Conservation (phyloP, 1,140 invertebrate genomes). For the Neoseiulus cucumeris region DNA sequence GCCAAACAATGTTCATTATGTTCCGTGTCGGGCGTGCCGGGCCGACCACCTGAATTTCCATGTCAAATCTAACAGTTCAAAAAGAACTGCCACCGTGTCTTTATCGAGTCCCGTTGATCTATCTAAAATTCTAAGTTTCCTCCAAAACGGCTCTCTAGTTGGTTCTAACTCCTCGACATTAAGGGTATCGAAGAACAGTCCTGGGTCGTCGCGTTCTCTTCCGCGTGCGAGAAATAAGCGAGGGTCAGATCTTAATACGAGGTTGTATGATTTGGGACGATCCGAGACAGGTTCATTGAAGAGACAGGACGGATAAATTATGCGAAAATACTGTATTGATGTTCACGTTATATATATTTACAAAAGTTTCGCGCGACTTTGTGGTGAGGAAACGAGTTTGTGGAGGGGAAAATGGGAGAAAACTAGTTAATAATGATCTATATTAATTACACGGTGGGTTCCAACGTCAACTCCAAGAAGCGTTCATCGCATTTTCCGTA, state of each 20-base stretch:
- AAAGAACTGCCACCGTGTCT: constrained; percentile 7
- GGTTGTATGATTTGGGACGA: not conserved
- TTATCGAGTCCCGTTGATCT: not conserved
- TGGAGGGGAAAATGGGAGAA: not conserved
- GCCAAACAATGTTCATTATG: not conserved
- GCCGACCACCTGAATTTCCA: not conserved
- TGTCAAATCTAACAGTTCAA: not conserved
- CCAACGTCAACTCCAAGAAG: not conserved
- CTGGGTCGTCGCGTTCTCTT: constrained; percentile 88
- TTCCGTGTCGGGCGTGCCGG: not conserved
- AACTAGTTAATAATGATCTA: not conserved
- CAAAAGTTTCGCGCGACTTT: not conserved
- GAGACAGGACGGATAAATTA: not conserved
- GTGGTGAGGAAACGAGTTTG: not conserved
- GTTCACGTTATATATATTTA: not conserved
- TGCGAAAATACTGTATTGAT: not conserved
- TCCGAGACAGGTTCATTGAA: not conserved
- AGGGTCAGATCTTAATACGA: not conserved
- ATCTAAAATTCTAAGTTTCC: constrained; percentile 8
- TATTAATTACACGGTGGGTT: not conserved
- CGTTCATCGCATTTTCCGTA: not conserved
- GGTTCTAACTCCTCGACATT: constrained; percentile 26
- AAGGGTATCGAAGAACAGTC: constrained; percentile 69
- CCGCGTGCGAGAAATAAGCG: too few relatives aligned
- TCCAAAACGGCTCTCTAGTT: constrained; percentile 11